Conservation (phyloP, 2,113 vertebrate species). For the Mesoclemmys tuberculata region DNA sequence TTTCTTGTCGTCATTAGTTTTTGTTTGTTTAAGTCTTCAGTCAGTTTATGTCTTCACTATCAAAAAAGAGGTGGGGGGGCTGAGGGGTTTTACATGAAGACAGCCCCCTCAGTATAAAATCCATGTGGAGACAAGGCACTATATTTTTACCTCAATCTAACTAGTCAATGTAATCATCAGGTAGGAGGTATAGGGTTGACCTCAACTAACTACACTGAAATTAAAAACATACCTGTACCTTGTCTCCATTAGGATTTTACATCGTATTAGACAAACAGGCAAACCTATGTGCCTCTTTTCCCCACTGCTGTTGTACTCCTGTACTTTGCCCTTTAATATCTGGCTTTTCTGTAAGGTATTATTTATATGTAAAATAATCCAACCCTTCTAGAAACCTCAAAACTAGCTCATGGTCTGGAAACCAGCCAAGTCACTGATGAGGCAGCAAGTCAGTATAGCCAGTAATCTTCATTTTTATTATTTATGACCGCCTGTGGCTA, state of each 20-base stretch:
- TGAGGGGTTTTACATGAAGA: not conserved
- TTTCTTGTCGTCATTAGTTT: slow-evolving; percentile 3
- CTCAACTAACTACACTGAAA: not conserved
- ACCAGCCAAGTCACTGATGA: not conserved
- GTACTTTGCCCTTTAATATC: not conserved
- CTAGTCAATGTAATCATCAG: not conserved
- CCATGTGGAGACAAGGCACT: not conserved
- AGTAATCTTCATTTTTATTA: not conserved
- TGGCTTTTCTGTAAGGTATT: not conserved
- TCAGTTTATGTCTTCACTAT: not conserved
- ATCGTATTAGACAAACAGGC: not conserved
- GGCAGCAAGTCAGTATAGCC: not conserved
- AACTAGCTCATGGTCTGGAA: not conserved
- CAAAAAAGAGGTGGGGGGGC: not conserved
- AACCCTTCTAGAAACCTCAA: not conserved
- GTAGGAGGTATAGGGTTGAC: not conserved
- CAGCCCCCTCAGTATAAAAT: not conserved
- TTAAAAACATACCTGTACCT: not conserved
- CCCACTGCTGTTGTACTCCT: not conserved
- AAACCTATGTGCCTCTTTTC: not conserved
- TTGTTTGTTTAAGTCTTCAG: not conserved
- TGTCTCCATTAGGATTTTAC: not conserved
- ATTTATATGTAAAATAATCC: not conserved
- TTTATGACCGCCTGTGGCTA: not conserved
- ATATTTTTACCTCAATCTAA: not conserved